These are phyloP conservation scores for Hypomecis atomaria DNA, from an alignment of 2,888 invertebrate genomes.

Conservation along the genomic window DNA sequence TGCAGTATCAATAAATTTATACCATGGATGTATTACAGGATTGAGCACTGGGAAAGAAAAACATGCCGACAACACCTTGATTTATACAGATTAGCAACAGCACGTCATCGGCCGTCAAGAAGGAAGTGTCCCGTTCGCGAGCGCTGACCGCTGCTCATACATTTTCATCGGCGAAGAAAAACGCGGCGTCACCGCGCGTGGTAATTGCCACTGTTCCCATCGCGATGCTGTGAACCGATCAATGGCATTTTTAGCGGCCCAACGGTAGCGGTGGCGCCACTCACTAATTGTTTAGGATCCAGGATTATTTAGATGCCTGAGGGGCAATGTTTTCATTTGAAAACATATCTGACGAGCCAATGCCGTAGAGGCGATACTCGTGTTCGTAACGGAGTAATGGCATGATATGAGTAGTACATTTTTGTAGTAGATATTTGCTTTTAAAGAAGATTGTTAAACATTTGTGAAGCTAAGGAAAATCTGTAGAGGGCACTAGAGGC, in stretches of 20 bases:
- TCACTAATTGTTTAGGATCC: slow-evolving; percentile 22
- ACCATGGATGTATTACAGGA: no score
- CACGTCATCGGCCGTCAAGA: not conserved
- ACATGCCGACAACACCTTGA: no score
- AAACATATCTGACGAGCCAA: not conserved
- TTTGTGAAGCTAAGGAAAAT: no score
- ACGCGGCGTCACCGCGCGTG: slow-evolving; percentile 58
- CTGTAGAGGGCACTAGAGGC: no score
- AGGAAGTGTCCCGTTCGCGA: not conserved
- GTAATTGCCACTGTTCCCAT: slow-evolving; percentile 64
- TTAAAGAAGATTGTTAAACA: no score
- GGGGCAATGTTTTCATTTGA: slow-evolving; percentile 13
- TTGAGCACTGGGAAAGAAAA: no score
- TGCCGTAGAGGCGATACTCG: not conserved
- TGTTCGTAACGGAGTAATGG: no score
- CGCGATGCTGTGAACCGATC: slow-evolving; percentile 43
- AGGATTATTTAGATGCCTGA: slow-evolving; percentile 26
- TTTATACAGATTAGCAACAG: not conserved
- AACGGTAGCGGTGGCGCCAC: slow-evolving; percentile 51
- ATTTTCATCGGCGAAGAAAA: slow-evolving; percentile 66
- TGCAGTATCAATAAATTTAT: not conserved
- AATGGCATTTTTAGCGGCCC: slow-evolving; percentile 64
- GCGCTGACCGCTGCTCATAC: slow-evolving; percentile 54
- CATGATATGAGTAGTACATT: not conserved
- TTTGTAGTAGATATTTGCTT: not conserved